Conservation (phyloP, 1,140 invertebrate genomes). For the Zaprionus taronus region DNA sequence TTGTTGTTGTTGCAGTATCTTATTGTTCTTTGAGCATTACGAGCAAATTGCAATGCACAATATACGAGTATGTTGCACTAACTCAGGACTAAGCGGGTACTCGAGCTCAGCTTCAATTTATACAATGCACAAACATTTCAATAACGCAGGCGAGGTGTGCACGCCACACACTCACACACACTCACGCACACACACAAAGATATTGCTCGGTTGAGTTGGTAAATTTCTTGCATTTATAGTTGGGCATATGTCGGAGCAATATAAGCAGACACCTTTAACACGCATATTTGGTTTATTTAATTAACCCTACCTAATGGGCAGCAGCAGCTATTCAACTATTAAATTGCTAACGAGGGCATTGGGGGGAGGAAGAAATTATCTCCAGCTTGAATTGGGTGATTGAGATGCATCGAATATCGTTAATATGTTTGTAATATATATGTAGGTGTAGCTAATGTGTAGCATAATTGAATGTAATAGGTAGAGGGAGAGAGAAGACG, state of each 20-base stretch:
- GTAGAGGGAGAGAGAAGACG: no score
- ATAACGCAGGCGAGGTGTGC: conserved; percentile 36
- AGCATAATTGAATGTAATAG: background rate
- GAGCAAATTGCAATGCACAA: conserved; percentile 44
- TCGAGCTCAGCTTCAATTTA: conserved; percentile 47
- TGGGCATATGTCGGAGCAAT: conserved; percentile 9
- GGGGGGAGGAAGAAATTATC: background rate
- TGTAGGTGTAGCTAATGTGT: background rate
- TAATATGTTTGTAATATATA: background rate
- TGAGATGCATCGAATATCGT: conserved; percentile 1
- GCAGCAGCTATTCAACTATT: conserved; percentile 29
- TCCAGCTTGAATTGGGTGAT: background rate
- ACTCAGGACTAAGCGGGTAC: conserved; percentile 2
- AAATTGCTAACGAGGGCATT: conserved; percentile 13
- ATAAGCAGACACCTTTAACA: conserved; percentile 53
- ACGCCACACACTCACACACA: conserved; percentile 11
- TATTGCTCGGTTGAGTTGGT: conserved; percentile 10
- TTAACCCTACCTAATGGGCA: conserved; percentile 27
- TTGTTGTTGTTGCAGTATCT: background rate
- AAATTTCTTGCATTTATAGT: background rate
- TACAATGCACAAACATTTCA: conserved; percentile 54
- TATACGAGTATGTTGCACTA: conserved; percentile 14
- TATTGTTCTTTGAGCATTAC: conserved; percentile 44
- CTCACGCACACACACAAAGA: background rate
- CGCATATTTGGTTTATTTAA: conserved; percentile 59